Evolutionary conservation across 2,113 vertebrate species (phyloP).

Genomic region (Amphilophus citrinellus): DNA sequence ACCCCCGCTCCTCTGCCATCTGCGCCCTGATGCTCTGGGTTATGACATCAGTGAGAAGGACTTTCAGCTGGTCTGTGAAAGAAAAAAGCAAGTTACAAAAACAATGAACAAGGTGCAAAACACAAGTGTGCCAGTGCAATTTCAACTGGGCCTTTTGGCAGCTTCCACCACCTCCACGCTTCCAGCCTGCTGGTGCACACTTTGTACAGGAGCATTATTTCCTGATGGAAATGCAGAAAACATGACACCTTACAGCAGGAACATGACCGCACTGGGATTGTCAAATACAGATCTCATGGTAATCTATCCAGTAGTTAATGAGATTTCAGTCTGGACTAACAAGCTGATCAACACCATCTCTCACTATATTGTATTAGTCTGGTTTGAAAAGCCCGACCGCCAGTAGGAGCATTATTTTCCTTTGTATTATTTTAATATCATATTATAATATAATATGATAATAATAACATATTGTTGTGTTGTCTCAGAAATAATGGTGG

Average conservation of each 20-base stretch:
- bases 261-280: neutral
- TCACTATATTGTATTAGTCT: neutral
- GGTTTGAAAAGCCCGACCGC: neutral
- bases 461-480: neutral
- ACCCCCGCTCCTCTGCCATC: rapidly evolving
- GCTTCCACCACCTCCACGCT: neutral
- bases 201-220: neutral
- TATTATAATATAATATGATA: neutral
- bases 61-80: neutral
- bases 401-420: neutral
- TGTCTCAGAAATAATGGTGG: neutral
- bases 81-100: neutral
- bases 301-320: neutral
- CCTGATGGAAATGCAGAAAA: neutral
- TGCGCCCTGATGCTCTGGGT: neutral
- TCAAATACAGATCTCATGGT: neutral
- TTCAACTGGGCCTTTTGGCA: neutral
- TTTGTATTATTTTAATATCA: neutral
- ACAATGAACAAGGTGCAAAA: neutral
- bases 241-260: neutral
- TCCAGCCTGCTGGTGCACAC: neutral
- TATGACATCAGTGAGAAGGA: neutral
- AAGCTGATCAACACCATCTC: rapidly evolving
- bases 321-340: neutral
- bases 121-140: neutral